Evolutionary conservation across 2,888 invertebrate species (phyloP).

Genomic region (Horisme vitalbata): DNA sequence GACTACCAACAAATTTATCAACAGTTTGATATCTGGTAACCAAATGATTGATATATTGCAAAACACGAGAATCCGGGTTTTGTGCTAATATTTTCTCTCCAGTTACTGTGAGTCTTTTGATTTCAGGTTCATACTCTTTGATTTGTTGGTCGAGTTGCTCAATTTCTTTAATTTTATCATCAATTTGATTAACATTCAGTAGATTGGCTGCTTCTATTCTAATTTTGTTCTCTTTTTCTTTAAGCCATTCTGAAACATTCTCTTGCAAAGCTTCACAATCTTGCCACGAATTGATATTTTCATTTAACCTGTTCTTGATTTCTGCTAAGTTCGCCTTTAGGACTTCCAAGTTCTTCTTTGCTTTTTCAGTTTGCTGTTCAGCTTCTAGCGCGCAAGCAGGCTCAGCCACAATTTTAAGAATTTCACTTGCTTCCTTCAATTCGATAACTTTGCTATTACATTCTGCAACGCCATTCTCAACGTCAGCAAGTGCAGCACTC

Average conservation of each 20-base stretch:
- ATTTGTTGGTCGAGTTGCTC: slow-evolving; percentile 85
- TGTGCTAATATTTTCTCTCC: slow-evolving; percentile 88
- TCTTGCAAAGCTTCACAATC: slow-evolving; percentile 91
- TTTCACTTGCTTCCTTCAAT: slow-evolving; percentile 87
- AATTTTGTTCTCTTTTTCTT: slow-evolving; percentile 89
- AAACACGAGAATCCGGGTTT: slow-evolving; percentile 92
- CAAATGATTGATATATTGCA: slow-evolving; percentile 91
- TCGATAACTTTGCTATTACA: slow-evolving; percentile 86
- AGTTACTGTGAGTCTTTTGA: slow-evolving; percentile 86
- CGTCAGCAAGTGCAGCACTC: slow-evolving; percentile 89
- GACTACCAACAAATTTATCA: slow-evolving; percentile 86
- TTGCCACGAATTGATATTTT: slow-evolving; percentile 90
- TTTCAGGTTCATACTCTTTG: slow-evolving; percentile 84
- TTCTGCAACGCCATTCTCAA: slow-evolving; percentile 88
- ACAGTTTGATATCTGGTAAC: slow-evolving; percentile 89
- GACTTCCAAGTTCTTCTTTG: slow-evolving; percentile 87
- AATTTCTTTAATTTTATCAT: slow-evolving; percentile 87
- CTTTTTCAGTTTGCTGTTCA: slow-evolving; percentile 86
- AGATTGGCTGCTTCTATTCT: slow-evolving; percentile 88
- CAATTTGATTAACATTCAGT: slow-evolving; percentile 86
- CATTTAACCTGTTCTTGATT: slow-evolving; percentile 86
- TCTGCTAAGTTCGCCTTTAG: slow-evolving; percentile 86
- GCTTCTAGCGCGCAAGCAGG: slow-evolving; percentile 86
- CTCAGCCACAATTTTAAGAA: slow-evolving; percentile 88
- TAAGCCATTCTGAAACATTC: slow-evolving; percentile 88